Base-by-base conservation (phyloP, 2,113 vertebrate species). In the Halichoeres trimaculatus region DNA sequence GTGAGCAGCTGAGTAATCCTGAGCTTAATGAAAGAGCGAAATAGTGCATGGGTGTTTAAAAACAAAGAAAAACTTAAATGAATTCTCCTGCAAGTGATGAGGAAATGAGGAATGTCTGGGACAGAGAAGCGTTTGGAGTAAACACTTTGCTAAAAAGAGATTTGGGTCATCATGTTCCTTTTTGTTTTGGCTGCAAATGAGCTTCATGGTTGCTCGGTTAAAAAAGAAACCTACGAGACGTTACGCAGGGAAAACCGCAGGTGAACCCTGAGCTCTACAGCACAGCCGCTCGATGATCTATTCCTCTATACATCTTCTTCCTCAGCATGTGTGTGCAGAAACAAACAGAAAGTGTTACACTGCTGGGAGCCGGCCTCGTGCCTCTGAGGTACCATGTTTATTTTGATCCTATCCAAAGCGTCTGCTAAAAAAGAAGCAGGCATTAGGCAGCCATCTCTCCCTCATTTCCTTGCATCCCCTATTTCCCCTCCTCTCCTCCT, bases 401-500 rank as follows among this genome's bases (percentile, higher is more conserved):
- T 80, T 86, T 71, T 81, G 72, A 84, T 81, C 35, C 5, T 16
- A 64, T 83, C 79, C 67, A 77, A 85, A 74, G 68, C 34, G 54
- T 78, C 11, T 22, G 20, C 68, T 70, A 34, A 62, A 67, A 63
- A 74, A 51, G 74, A 60, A 70, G 47, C 61, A 35, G 51, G 26
- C 59, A 67, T 70, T 66, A 71, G 24, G 34, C 62, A 60, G 47
- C 67, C 26, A 40, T 60, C 48, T 53, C 70, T 72, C 7, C 35
- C 60, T 72, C 52, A 13, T 47, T 54, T 72, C 36, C 70, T 73
- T 10, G 1, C 56, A 63, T 73, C 55, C 45, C 71, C 40, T 48
- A 68, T 38, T 78, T 36, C 48, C 41, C 54, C 58, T 57, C 55
- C 59, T 43, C 43, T 48, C 45, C 45, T 73, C 55, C 71, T 67